These are phyloP conservation scores for Centropus unirufus DNA, from an alignment of 2,113 vertebrate species.

Conservation along the genomic window DNA sequence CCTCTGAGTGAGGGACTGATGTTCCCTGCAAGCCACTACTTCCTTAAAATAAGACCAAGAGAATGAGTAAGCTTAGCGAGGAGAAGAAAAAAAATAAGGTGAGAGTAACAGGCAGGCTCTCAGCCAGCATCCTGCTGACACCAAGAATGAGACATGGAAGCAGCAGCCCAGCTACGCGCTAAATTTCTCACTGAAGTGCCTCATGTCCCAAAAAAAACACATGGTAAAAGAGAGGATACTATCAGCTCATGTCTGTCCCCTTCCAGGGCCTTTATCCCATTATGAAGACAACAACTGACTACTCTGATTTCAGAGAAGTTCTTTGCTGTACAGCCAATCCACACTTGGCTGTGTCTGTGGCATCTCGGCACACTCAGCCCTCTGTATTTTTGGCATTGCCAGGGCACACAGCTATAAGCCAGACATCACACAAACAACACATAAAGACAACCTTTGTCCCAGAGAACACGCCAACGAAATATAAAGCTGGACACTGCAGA, in stretches of 20 bases:
- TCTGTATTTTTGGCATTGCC: not conserved
- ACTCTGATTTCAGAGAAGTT: not conserved
- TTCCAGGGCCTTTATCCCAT: not conserved
- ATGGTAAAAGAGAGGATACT: not conserved
- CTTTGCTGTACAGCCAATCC: fast-evolving
- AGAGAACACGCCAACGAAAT: not conserved
- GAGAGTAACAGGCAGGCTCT: not conserved
- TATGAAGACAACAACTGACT: not conserved
- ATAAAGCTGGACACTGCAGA: not conserved
- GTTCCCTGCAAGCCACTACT: not conserved
- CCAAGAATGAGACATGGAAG: not conserved
- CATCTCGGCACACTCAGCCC: not conserved
- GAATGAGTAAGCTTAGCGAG: not conserved
- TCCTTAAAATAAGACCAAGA: constrained; percentile 10
- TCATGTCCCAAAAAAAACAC: not conserved
- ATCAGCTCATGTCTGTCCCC: not conserved
- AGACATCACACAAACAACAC: not conserved
- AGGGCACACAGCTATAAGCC: not conserved
- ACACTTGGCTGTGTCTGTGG: not conserved
- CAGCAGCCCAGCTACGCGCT: not conserved
- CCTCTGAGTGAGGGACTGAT: not conserved
- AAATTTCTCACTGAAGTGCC: not conserved
- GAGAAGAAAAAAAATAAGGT: not conserved
- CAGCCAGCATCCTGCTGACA: not conserved
- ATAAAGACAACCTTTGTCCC: not conserved